Evolutionary conservation across 2,888 invertebrate genomes (phyloP).

Genomic region (Ramazzottius varieornatus): DNA sequence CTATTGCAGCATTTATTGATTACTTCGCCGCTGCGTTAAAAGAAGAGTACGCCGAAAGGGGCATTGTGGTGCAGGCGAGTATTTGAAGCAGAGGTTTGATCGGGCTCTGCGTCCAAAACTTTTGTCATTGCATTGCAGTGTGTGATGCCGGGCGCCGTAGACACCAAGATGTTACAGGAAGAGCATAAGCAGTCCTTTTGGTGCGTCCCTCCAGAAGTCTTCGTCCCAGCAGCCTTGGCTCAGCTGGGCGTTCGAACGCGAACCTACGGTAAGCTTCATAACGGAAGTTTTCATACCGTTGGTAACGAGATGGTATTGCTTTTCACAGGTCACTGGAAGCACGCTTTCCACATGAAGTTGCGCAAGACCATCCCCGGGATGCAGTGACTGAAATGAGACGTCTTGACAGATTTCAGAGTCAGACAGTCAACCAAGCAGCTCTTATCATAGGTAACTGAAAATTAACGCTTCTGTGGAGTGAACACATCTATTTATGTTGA

Average conservation of each 20-base stretch:
- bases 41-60: neutral
- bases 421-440: too few relatives aligned
- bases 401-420: too few relatives aligned
- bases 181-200: neutral
- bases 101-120: neutral
- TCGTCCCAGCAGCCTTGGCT: neutral
- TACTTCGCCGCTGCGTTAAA: neutral
- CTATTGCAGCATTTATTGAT: neutral
- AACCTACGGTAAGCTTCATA: too few relatives aligned
- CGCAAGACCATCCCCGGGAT: neutral
- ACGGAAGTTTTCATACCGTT: too few relatives aligned
- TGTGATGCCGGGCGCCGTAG: neutral
- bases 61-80: neutral
- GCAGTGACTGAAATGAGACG: too few relatives aligned
- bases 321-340: slow-evolving; percentile 3
- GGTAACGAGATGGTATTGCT: too few relatives aligned
- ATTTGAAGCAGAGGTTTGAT: neutral
- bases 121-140: neutral
- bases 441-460: too few relatives aligned
- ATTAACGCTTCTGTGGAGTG: too few relatives aligned
- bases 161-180: neutral
- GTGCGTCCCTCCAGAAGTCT: neutral
- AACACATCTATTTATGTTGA: too few relatives aligned
- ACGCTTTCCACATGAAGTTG: neutral
- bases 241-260: slow-evolving; percentile 2